These are phyloP conservation scores for Nebria salina DNA, from an alignment of 2,888 invertebrate genomes.

Conservation along the genomic window DNA sequence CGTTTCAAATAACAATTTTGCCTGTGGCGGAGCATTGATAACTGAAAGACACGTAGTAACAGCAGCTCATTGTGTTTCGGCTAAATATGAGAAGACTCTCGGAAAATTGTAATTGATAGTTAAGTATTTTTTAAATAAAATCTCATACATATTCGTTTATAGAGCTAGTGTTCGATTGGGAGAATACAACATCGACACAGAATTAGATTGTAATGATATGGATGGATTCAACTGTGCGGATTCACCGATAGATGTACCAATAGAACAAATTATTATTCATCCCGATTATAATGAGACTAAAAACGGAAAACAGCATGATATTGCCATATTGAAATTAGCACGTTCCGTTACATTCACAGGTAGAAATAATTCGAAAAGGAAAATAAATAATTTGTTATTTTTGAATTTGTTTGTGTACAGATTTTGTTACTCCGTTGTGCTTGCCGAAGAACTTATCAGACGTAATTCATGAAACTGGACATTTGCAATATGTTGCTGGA, in stretches of 20 bases:
- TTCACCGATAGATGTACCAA: not conserved
- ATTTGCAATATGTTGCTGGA: slow-evolving; percentile 11
- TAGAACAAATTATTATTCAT: not conserved
- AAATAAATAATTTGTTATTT: not conserved
- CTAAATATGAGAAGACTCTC: not conserved
- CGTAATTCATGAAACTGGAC: not conserved
- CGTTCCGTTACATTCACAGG: not conserved
- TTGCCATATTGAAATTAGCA: not conserved
- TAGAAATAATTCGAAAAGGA: not conserved
- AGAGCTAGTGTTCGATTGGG: slow-evolving; percentile 69
- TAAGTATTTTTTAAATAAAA: slow-evolving; percentile 8
- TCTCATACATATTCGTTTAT: not conserved
- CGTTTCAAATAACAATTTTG: not conserved
- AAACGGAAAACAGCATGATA: not conserved
- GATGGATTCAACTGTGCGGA: not conserved
- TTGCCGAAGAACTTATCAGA: not conserved
- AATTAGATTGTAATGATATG: slow-evolving; percentile 54
- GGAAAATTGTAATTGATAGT: slow-evolving; percentile 27
- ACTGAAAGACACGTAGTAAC: slow-evolving; percentile 47
- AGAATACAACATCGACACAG: slow-evolving; percentile 62
- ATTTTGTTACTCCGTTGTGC: slow-evolving; percentile 8
- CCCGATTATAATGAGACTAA: not conserved
- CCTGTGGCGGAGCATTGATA: slow-evolving; percentile 28
- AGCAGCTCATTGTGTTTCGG: slow-evolving; percentile 45
- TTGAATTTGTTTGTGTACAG: not conserved